Evolutionary conservation across 2,888 invertebrate species (phyloP).

Genomic region (Cerceris rybyensis): DNA sequence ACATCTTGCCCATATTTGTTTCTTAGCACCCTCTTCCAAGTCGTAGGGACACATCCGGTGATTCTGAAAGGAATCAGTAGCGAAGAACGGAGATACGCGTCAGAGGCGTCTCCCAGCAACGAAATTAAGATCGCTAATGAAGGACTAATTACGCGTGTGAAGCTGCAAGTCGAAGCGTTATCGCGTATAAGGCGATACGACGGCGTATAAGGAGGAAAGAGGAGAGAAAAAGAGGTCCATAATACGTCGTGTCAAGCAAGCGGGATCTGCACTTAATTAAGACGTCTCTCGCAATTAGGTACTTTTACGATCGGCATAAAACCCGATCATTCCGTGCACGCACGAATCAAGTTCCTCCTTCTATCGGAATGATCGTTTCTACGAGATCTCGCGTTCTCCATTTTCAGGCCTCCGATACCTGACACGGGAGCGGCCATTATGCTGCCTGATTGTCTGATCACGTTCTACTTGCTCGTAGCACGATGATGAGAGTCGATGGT

Average conservation of each 20-base stretch:
- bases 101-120: conserved; percentile 5
- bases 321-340: conserved; percentile 68
- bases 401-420: conserved; percentile 18
- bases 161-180: conserved; percentile 13
- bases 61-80: too few relatives aligned
- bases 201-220: not conserved
- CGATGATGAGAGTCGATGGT: not conserved
- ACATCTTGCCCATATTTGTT: too few relatives aligned
- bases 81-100: too few relatives aligned
- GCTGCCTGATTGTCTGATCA: not conserved
- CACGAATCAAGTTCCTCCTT: conserved; percentile 58
- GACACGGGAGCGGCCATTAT: conserved; percentile 3
- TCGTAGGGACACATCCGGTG: too few relatives aligned
- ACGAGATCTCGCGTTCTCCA: conserved; percentile 20
- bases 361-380: conserved; percentile 15
- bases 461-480: not conserved
- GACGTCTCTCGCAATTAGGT: conserved; percentile 69
- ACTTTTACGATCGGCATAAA: conserved; percentile 62
- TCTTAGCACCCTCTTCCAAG: too few relatives aligned
- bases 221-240: conserved; percentile 14
- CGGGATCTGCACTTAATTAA: conserved; percentile 65
- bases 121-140: conserved; percentile 53
- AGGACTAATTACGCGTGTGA: conserved; percentile 52
- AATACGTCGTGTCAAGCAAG: conserved; percentile 33
- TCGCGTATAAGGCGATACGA: conserved; percentile 26